Evolutionary conservation across 2,113 vertebrate genomes (phyloP).

Genomic region (Morone saxatilis): DNA sequence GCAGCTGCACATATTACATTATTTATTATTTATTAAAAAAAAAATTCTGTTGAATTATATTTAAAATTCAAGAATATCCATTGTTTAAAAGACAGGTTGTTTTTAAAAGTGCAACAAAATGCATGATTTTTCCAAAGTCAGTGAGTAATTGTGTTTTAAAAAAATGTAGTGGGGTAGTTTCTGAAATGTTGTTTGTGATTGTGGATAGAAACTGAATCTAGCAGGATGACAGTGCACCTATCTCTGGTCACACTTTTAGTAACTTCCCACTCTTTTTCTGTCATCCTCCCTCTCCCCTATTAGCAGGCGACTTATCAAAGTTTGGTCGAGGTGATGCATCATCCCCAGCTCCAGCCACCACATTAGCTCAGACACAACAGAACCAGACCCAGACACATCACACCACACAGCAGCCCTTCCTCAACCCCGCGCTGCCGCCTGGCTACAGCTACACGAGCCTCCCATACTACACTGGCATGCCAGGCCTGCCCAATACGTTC

Average conservation of each 20-base stretch:
- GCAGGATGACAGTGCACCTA: not conserved
- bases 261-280: not conserved
- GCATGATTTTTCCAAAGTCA: too few relatives aligned
- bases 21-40: too few relatives aligned
- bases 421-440: conserved; percentile 95
- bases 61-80: too few relatives aligned
- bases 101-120: too few relatives aligned
- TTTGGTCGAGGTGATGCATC: conserved; percentile 96
- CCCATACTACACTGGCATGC: conserved; percentile 98
- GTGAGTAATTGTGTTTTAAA: too few relatives aligned
- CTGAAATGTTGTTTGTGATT: not conserved
- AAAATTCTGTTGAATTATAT: too few relatives aligned
- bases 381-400: conserved; percentile 97
- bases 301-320: conserved; percentile 92
- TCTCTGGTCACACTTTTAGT: not conserved
- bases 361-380: conserved; percentile 95
- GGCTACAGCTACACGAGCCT: conserved; percentile 99
- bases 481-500: conserved; percentile 97
- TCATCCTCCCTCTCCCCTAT: fast-evolving
- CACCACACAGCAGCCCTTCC: conserved; percentile 96
- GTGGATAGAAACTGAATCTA: not conserved
- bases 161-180: too few relatives aligned
- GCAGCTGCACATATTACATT: too few relatives aligned
- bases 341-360: conserved; percentile 94
- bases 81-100: too few relatives aligned